Evolutionary conservation across 2,113 vertebrate species (phyloP), one percentile per base, ranked within the genome.

Genomic region (Atherinomorus stipes): DNA sequence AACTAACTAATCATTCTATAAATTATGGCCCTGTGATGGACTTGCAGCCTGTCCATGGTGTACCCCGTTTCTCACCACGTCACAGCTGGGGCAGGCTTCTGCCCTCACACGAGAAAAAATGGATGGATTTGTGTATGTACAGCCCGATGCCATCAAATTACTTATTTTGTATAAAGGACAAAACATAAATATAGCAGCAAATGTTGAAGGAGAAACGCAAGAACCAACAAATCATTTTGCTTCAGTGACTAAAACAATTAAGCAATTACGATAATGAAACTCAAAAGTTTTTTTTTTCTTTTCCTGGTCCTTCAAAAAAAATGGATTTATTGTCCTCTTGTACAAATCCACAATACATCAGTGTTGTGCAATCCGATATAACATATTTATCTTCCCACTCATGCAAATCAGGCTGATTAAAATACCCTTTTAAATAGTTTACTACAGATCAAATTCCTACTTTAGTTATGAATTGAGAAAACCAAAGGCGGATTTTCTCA

Each of bases 231-330:
- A 42, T 28, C 13, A 21, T 62, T 73, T 79, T 28, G 56, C 49
- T 57, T 67, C 44, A 50, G 65, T 54, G 21, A 70, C n/a, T 42
- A 31, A 31, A 74, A 38, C 31, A 25, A 78, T 65, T 53, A 4
- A 44, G 72, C 52, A 62, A 66, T 74, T 66, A 76, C 64, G 62
- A 64, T 38, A 80, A 44, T 42, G 73, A 51, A 60, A 51, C 64
- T 69, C 28, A 31, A 21, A 60, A 42, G 58, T 13, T 28, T 16
- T 62, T 61, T 67, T 40, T 53, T 69, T 53, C 25, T 50, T 44
- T 64, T 62, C 25, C 45, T 38, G 21, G 19, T 57, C 1, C 16
- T 42, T 38, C 6, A 4, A 63, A 44, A 34, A n/a, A 3, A 23
- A n/a, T 53, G 50, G 15, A 42, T 72, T 59, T 58, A 61, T 51